A percentile compares a stretch with the other conserved stretches of the same genome.
These are phyloP conservation scores for Columba guinea DNA, from an alignment of 2,797 vertebrate genomes.

Conservation along the genomic window DNA sequence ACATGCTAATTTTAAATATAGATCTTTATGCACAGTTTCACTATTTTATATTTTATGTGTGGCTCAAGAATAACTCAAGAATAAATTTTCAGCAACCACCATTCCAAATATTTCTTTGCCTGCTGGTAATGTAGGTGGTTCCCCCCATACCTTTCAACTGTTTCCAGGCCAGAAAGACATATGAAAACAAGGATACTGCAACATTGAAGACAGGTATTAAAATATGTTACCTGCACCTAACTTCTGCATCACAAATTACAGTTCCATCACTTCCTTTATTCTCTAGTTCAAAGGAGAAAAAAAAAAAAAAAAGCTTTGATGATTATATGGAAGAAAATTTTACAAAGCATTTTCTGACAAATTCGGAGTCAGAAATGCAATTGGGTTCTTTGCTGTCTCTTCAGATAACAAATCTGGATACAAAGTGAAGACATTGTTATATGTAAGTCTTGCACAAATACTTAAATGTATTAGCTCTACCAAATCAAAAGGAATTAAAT, in stretches of 20 bases:
- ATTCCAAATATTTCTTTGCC: background rate
- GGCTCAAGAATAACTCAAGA: background rate
- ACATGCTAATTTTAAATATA: background rate
- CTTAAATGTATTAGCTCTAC: background rate
- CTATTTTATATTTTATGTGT: background rate
- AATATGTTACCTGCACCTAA: background rate
- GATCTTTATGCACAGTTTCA: background rate
- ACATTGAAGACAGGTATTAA: background rate
- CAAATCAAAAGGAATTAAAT: background rate
- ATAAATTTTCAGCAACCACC: background rate
- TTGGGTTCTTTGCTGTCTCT: background rate
- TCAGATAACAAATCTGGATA: background rate
- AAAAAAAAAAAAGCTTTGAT: background rate
- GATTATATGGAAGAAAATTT: background rate
- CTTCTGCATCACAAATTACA: background rate
- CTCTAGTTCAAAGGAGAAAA: background rate
- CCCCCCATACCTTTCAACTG: background rate
- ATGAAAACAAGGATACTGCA: background rate
- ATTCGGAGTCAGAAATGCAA: background rate
- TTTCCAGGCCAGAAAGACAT: background rate
- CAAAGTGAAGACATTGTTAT: background rate
- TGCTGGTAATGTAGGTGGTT: background rate
- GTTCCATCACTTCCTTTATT: background rate
- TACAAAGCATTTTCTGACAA: background rate
- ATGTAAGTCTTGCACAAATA: background rate